phyloP scores from a whole-genome alignment of 2,888 invertebrate species.

The Athalia cordata region DNA sequence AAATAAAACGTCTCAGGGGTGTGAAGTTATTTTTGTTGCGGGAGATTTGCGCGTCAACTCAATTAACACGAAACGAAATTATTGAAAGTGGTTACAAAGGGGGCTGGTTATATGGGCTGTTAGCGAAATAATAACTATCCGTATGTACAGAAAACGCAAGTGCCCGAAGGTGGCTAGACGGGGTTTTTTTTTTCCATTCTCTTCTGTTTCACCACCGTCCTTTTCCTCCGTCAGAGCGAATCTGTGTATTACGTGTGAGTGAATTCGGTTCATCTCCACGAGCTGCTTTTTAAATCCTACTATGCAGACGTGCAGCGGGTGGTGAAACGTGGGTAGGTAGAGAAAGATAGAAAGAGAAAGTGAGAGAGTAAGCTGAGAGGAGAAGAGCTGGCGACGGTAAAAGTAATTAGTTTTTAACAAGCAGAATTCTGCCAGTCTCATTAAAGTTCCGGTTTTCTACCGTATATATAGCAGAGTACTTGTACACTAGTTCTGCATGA shows the following conservation, averaged over 20 bases:
- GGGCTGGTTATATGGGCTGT: too few relatives aligned
- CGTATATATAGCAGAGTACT: constrained; percentile 1
- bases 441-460: constrained; percentile 45
- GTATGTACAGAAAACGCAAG: too few relatives aligned
- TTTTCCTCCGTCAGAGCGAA: too few relatives aligned
- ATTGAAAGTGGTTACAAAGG: too few relatives aligned
- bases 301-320: neutral
- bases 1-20: neutral
- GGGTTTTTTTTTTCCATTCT: too few relatives aligned
- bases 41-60: too few relatives aligned
- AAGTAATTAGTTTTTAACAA: constrained; percentile 64
- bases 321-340: neutral
- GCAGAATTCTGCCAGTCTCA: constrained; percentile 52
- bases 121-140: too few relatives aligned
- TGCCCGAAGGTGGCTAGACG: too few relatives aligned
- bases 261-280: neutral
- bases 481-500: neutral
- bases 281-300: neutral
- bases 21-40: constrained; percentile 2
- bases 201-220: too few relatives aligned
- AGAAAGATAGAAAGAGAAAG: neutral
- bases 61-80: too few relatives aligned
- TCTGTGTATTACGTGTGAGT: neutral
- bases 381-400: constrained; percentile 42
- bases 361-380: neutral